Base-by-base conservation (phyloP, 2,797 vertebrate species). In the Gambusia yucatana region DNA sequence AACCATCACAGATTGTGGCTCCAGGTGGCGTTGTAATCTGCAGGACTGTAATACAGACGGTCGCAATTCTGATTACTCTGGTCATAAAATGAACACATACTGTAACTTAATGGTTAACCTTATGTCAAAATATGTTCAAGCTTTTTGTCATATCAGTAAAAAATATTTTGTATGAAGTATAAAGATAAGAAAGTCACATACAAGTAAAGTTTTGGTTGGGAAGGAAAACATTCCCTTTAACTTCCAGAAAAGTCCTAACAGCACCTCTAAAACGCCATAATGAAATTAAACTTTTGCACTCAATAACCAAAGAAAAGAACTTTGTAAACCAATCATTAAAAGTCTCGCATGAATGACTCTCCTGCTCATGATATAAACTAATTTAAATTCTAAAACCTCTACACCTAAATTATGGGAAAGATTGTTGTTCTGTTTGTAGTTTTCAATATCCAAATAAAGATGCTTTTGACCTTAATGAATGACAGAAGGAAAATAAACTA, bases 401-500 rank as follows among this genome's bases (percentile, higher is more conserved):
- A 20, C 14, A 39, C 17, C 33, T 39, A 20, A 17, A 39, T 65
- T 3, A 65, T 22, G 9, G 33, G 8, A 65, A 7, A 39, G 7
- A 20, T 10, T 10, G 22, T 43, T 44, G 43, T 47, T 47, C 46
- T 4, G 46, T 47, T 47, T 47, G 46, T 17, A 47, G 46, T 47
- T 47, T 47, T 47, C 46, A 17, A 36, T 50, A 14, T 30, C 8
- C 57, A 75, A 25, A 48, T 48, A 11, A 39, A 52, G 57, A 1
- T 82, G 84, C 46, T 83, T 1, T 85, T 16, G 55, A 72, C 46
- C 48, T 44, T 70, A 71, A 10, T 52, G 3, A 82, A 11, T 46
- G 76, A 70, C 4, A 80, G 87, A 73, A 79, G 89, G 87, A 10
- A 59, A 80, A 76, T 75, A 59, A 33, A 50, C 20, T 0, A 48